Percentiles rank a stretch among this genome's conserved stretches.
Conservation (phyloP, 2,888 invertebrate genomes). For the Calameuta filiformis region DNA sequence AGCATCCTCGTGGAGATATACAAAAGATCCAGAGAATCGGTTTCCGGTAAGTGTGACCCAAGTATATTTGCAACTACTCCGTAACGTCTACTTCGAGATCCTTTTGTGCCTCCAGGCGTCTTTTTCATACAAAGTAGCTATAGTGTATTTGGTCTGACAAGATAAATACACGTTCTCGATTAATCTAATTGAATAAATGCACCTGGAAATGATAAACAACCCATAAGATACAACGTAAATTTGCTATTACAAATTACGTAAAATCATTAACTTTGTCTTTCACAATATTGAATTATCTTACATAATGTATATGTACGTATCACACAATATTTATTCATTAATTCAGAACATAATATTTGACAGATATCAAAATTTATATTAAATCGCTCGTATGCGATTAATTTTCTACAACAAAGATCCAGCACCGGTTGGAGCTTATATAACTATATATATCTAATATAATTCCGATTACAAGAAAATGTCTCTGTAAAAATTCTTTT, state of each 20-base stretch:
- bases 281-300: not conserved
- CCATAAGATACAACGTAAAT: not conserved
- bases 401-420: not conserved
- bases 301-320: not conserved
- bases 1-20: slow-evolving; percentile 90
- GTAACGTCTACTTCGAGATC: not conserved
- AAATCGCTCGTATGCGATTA: not conserved
- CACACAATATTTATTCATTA: not conserved
- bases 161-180: not conserved
- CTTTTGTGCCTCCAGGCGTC: not conserved
- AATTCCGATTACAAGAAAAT: too few relatives aligned
- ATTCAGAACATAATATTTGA: not conserved
- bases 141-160: not conserved
- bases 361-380: not conserved
- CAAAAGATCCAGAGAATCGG: slow-evolving; percentile 74
- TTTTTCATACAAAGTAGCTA: not conserved
- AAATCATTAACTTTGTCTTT: not conserved
- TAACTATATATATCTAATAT: too few relatives aligned
- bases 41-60: slow-evolving; percentile 65
- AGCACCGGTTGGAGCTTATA: too few relatives aligned
- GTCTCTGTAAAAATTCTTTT: not conserved
- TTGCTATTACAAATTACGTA: not conserved
- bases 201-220: not conserved
- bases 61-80: not conserved
- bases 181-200: not conserved